A percentile compares a stretch with the other conserved stretches of the same genome.
Conservation (phyloP, 2,888 invertebrate species). For the Leucania comma region DNA sequence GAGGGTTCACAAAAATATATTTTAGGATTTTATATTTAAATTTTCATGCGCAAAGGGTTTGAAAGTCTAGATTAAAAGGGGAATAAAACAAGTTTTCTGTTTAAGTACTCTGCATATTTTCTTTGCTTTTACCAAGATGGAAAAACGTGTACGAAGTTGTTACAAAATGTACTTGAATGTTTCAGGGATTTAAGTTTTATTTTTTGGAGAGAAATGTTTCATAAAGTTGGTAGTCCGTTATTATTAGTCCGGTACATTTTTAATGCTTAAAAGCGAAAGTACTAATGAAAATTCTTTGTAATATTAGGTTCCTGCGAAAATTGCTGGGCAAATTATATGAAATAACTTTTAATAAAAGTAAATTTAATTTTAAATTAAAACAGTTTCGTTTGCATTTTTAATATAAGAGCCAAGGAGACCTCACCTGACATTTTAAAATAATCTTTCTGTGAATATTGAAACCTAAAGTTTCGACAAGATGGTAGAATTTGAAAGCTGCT, state of each 20-base stretch:
- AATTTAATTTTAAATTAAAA: constrained; percentile 23
- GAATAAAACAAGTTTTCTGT: constrained; percentile 40
- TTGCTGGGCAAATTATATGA: constrained; percentile 1
- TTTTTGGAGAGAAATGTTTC: constrained; percentile 39
- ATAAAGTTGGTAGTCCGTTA: constrained; percentile 34
- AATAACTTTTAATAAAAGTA: constrained; percentile 7
- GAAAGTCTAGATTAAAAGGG: constrained; percentile 40
- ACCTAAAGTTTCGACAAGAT: constrained; percentile 9
- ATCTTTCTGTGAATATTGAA: constrained; percentile 28
- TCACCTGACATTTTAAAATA: constrained; percentile 12
- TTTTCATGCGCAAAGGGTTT: constrained; percentile 40
- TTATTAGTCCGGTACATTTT: constrained; percentile 37
- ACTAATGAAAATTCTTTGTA: constrained; percentile 27
- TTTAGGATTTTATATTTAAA: constrained; percentile 48
- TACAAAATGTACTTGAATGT: constrained; percentile 50
- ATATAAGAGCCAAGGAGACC: constrained; percentile 12
- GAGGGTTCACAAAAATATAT: constrained; percentile 52
- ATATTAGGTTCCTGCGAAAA: background rate
- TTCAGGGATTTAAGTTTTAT: constrained; percentile 37
- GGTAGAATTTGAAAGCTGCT: constrained; percentile 33
- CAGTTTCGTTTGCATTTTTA: constrained; percentile 22
- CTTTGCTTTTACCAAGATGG: constrained; percentile 49
- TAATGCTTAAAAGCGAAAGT: constrained; percentile 16
- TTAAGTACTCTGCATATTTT: constrained; percentile 47
- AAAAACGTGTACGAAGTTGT: constrained; percentile 43